These are phyloP conservation scores for Cheilosia grossa DNA, from an alignment of 2,888 invertebrate species.

Conservation along the genomic window DNA sequence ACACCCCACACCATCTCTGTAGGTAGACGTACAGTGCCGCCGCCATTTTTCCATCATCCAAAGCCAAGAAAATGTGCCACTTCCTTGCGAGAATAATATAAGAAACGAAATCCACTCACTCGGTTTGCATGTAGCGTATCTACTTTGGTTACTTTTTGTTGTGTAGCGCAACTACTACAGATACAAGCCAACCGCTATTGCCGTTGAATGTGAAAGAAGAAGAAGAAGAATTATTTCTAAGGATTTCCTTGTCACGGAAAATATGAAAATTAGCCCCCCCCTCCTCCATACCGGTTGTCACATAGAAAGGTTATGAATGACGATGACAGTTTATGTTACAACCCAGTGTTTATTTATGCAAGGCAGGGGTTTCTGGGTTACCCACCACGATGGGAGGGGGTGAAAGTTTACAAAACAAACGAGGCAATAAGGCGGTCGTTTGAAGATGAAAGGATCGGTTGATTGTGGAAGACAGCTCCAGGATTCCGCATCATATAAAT, in stretches of 20 bases:
- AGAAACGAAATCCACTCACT: conserved; percentile 56
- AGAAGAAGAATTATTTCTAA: conserved; percentile 72
- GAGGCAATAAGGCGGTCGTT: conserved; percentile 67
- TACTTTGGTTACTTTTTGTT: conserved; percentile 56
- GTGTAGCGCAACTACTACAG: background rate
- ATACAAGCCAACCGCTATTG: conserved; percentile 4
- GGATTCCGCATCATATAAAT: conserved; percentile 81
- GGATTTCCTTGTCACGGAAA: conserved; percentile 81
- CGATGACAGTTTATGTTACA: conserved; percentile 62
- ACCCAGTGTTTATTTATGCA: conserved; percentile 74
- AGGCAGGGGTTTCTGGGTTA: conserved; percentile 11
- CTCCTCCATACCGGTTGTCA: conserved; percentile 45
- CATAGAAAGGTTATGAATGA: conserved; percentile 64
- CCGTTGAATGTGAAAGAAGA: conserved; percentile 3
- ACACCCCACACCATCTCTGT: conserved; percentile 5
- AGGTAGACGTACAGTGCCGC: background rate
- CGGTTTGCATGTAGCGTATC: conserved; percentile 29
- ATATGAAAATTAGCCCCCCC: conserved; percentile 81
- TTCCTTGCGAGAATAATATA: conserved; percentile 54
- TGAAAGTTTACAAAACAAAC: conserved; percentile 53
- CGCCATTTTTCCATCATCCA: conserved; percentile 57
- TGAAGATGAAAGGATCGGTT: conserved; percentile 75
- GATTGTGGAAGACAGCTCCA: conserved; percentile 61
- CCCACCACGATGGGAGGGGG: conserved; percentile 2
- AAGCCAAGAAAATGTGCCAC: conserved; percentile 63